phyloP scores from a whole-genome alignment of 2,113 vertebrate species.

The Sminthopsis crassicaudata region DNA sequence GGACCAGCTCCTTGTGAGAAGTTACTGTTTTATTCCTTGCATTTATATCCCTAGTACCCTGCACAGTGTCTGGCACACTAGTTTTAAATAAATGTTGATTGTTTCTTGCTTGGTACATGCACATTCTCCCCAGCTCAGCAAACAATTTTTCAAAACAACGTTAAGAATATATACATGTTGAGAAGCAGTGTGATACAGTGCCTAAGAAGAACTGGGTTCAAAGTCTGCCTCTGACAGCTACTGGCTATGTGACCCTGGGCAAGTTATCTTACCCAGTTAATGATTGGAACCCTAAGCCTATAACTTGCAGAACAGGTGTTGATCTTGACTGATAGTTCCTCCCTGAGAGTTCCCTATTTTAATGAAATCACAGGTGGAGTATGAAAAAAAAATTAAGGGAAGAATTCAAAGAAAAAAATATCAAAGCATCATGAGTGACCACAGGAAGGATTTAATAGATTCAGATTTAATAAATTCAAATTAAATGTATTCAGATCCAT shows the following conservation, averaged over 20 bases:
- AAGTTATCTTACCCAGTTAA: not conserved
- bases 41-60: not conserved
- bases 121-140: not conserved
- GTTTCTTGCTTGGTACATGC: not conserved
- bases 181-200: not conserved
- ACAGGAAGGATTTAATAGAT: not conserved
- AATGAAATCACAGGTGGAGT: not conserved
- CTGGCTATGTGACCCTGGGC: not conserved
- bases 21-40: not conserved
- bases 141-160: not conserved
- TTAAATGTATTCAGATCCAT: not conserved
- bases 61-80: not conserved
- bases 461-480: not conserved
- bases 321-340: not conserved
- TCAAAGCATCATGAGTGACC: not conserved
- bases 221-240: not conserved
- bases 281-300: not conserved
- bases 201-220: not conserved
- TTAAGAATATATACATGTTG: not conserved
- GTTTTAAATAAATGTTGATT: not conserved
- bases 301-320: not conserved
- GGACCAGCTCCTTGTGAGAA: not conserved
- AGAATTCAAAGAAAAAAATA: not conserved
- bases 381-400: not conserved
- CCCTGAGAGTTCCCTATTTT: not conserved